Conservation (phyloP, 2,113 vertebrate species). For the Bos indicus region DNA sequence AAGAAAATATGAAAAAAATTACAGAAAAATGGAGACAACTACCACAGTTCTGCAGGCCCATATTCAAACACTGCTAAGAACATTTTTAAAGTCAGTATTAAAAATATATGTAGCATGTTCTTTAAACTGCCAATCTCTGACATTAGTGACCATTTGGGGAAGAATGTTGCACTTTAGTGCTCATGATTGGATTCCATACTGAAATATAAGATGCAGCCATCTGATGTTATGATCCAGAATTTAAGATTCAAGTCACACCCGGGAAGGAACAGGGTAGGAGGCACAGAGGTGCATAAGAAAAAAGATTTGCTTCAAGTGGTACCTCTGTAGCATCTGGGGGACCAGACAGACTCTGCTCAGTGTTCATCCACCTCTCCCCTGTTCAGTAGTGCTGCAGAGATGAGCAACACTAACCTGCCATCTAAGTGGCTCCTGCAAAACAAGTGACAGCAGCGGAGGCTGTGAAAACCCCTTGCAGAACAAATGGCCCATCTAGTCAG, state of each 20-base stretch:
- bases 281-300: not conserved
- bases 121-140: not conserved
- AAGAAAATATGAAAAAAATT: not conserved
- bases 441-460: conserved; percentile 46
- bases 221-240: not conserved
- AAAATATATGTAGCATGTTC: not conserved
- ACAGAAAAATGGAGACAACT: not conserved
- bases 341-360: conserved; percentile 28
- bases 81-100: not conserved
- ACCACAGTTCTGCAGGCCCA: not conserved
- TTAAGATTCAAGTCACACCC: not conserved
- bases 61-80: not conserved
- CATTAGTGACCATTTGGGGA: not conserved
- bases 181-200: not conserved
- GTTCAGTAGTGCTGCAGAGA: not conserved
- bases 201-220: not conserved
- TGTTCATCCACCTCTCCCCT: not conserved
- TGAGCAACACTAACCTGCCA: conserved; percentile 42
- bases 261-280: not conserved
- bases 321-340: not conserved
- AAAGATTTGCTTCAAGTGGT: not conserved
- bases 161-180: not conserved
- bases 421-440: conserved; percentile 1
- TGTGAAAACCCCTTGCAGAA: conserved; percentile 60
- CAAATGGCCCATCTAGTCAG: conserved; percentile 61